Percentiles rank a stretch among this genome's conserved stretches.
Evolutionary conservation across 2,888 invertebrate species (phyloP).

Genomic region (Leptinotarsa rubiginosa): DNA sequence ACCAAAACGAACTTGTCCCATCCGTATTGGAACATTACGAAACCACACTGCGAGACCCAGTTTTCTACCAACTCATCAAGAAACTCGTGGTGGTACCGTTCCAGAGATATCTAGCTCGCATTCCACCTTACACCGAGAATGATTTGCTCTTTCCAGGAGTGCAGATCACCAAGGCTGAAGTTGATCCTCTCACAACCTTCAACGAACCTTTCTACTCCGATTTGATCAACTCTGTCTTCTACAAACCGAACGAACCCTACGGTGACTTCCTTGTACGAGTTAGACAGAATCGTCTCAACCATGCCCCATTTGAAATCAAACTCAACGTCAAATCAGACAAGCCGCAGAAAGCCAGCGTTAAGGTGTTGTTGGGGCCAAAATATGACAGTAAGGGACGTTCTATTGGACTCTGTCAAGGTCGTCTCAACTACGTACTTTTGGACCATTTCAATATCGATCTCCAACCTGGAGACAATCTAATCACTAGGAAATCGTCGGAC

Average conservation of each 20-base stretch:
- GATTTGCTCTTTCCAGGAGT: conserved; percentile 74
- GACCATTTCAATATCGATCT: conserved; percentile 72
- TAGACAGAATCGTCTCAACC: conserved; percentile 77
- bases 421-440: conserved; percentile 72
- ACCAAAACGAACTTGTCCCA: conserved; percentile 68
- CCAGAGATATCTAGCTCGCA: conserved; percentile 70
- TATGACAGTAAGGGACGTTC: conserved; percentile 71
- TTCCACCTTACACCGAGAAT: conserved; percentile 73
- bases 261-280: conserved; percentile 57
- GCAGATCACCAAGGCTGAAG: conserved; percentile 70
- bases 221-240: conserved; percentile 70
- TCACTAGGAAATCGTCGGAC: conserved; percentile 76
- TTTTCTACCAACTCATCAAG: conserved; percentile 76
- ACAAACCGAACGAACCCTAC: conserved; percentile 67
- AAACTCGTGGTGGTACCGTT: conserved; percentile 70
- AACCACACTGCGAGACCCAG: conserved; percentile 76
- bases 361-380: conserved; percentile 78
- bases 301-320: conserved; percentile 74
- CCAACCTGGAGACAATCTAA: conserved; percentile 72
- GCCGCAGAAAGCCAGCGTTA: conserved; percentile 70
- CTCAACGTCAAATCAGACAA: conserved; percentile 73
- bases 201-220: conserved; percentile 75
- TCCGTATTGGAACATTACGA: conserved; percentile 75
- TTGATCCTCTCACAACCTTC: conserved; percentile 76
- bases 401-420: conserved; percentile 69